Conservation (phyloP, 2,113 vertebrate genomes). For the Girardinichthys multiradiatus region DNA sequence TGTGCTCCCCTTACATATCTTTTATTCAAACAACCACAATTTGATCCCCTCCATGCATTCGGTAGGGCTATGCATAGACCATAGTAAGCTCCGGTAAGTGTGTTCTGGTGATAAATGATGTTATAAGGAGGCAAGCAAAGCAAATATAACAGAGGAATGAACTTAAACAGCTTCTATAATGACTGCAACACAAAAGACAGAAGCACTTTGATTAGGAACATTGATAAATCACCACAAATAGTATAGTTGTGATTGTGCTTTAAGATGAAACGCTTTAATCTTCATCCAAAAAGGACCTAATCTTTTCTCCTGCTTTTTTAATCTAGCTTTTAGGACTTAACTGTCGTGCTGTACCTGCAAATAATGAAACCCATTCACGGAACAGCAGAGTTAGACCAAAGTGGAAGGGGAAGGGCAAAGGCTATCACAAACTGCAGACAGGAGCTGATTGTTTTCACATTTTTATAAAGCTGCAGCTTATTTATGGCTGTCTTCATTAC, state of each 20-base stretch:
- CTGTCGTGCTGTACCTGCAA: conserved; percentile 26
- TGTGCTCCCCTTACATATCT: no score
- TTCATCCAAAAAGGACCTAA: conserved; percentile 64
- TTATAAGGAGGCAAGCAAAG: conserved; percentile 31
- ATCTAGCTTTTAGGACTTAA: conserved; percentile 48
- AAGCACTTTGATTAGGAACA: conserved; percentile 34
- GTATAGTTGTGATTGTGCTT: conserved; percentile 43
- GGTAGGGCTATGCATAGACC: conserved; percentile 35
- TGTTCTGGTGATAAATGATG: conserved; percentile 43
- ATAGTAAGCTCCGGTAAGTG: conserved; percentile 13
- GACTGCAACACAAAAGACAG: conserved; percentile 27
- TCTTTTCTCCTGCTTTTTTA: conserved; percentile 59
- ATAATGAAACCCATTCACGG: conserved; percentile 44
- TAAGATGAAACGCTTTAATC: conserved; percentile 73
- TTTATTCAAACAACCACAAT: no score
- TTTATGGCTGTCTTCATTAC: not conserved
- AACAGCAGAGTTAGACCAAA: conserved; percentile 11
- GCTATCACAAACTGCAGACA: conserved; percentile 8
- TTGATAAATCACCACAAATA: conserved; percentile 63
- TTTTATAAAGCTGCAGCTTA: not conserved
- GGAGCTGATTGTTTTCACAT: conserved; percentile 13
- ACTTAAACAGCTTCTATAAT: conserved; percentile 21
- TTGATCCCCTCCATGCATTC: no score
- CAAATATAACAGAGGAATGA: conserved; percentile 43
- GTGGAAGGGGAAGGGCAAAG: conserved; percentile 16